Conservation (phyloP, 2,888 invertebrate genomes). For the Caenorhabditis becei region DNA sequence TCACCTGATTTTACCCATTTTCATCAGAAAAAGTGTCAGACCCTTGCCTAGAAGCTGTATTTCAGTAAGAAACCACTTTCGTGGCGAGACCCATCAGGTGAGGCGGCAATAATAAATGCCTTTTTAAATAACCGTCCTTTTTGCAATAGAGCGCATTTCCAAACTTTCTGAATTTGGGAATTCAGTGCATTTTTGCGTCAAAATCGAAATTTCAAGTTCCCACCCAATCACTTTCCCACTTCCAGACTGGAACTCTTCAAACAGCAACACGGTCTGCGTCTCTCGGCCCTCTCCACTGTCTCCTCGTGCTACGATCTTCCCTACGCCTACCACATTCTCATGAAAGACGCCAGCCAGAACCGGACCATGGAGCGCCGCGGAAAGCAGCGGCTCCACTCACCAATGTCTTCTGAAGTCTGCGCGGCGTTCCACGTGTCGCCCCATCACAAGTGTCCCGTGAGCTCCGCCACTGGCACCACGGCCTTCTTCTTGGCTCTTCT, state of each 20-base stretch:
- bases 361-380: constrained; percentile 35
- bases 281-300: constrained; percentile 74
- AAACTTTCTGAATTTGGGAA: too few relatives aligned
- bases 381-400: constrained; percentile 21
- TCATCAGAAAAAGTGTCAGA: too few relatives aligned
- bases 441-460: constrained; percentile 61
- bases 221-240: too few relatives aligned
- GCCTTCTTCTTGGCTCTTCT: not conserved
- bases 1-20: too few relatives aligned
- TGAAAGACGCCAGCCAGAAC: constrained; percentile 49
- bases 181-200: too few relatives aligned
- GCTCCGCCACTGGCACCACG: not conserved
- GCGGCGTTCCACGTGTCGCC: constrained; percentile 68
- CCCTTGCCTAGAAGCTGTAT: too few relatives aligned
- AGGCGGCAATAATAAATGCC: too few relatives aligned
- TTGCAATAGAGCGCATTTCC: too few relatives aligned
- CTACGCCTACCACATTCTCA: constrained; percentile 64
- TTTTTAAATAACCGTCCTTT: too few relatives aligned
- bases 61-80: too few relatives aligned
- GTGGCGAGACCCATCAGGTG: too few relatives aligned
- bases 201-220: too few relatives aligned
- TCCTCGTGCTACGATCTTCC: constrained; percentile 77
- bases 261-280: constrained; percentile 63
- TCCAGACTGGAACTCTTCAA: constrained; percentile 57
- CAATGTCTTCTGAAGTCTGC: constrained; percentile 63